phyloP scores from a whole-genome alignment of 2,888 invertebrate species.

The Chironomus riparius region DNA sequence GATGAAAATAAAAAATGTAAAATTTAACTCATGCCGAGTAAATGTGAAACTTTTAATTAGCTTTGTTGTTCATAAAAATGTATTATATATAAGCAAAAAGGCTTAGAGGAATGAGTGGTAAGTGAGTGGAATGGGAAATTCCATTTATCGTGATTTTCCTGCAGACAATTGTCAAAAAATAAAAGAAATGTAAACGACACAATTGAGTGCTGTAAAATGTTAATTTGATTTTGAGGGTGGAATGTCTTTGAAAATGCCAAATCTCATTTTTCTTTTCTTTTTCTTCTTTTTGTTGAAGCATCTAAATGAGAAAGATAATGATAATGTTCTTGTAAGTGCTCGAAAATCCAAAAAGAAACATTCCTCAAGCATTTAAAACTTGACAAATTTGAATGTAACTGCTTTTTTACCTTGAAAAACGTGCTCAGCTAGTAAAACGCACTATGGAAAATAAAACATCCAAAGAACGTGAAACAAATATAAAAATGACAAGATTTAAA shows the following conservation, averaged over 20 bases:
- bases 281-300: neutral
- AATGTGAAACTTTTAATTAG: slow-evolving; percentile 8
- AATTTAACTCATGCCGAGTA: neutral
- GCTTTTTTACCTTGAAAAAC: neutral
- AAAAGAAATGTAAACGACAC: neutral
- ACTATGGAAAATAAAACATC: too few species aligned
- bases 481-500: neutral
- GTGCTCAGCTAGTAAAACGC: neutral
- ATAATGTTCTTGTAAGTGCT: neutral
- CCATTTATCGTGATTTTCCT: slow-evolving; percentile 2
- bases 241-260: neutral
- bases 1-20: neutral
- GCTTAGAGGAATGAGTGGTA: neutral
- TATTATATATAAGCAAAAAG: neutral
- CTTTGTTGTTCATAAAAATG: slow-evolving; percentile 6
- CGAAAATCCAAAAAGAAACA: neutral
- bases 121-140: neutral
- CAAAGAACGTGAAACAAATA: neutral
- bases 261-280: neutral
- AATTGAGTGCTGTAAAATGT: slow-evolving; percentile 10
- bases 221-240: slow-evolving; percentile 1
- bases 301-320: neutral
- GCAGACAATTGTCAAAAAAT: neutral
- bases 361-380: too few species aligned
- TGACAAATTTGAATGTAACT: neutral